A percentile compares a stretch with the other conserved stretches of the same genome.
These are phyloP conservation scores for Sakesphorus luctuosus DNA, from an alignment of 2,113 vertebrate species.

Conservation along the genomic window DNA sequence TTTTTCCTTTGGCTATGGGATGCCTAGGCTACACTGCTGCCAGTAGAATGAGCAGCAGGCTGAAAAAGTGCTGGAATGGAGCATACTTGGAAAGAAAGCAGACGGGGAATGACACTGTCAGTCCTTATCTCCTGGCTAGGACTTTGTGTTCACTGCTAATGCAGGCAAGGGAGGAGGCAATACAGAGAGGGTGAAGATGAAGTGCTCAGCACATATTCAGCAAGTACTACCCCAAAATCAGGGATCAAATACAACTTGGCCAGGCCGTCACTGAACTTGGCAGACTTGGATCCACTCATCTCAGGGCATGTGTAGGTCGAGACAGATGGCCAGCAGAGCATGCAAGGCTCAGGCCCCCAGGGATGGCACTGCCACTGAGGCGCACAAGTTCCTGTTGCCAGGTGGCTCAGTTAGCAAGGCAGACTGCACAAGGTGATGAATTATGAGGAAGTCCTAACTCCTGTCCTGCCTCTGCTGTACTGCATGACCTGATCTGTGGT, in stretches of 20 bases:
- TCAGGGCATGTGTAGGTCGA: neutral
- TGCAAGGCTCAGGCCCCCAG: neutral
- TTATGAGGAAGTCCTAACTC: neutral
- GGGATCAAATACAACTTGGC: neutral
- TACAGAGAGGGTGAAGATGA: neutral
- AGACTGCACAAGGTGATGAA: neutral
- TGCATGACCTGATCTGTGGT: neutral
- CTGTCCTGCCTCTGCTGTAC: neutral
- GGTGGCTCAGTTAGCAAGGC: neutral
- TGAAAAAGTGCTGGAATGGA: neutral
- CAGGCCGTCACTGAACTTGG: neutral
- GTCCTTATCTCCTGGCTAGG: neutral
- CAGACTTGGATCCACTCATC: neutral
- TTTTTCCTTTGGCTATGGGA: neutral
- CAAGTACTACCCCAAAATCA: neutral
- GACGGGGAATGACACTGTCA: neutral
- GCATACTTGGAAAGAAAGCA: neutral
- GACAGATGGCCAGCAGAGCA: neutral
- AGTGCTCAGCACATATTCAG: neutral
- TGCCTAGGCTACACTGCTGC: neutral
- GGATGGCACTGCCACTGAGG: neutral
- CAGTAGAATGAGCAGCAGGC: neutral
- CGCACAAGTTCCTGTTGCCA: neutral
- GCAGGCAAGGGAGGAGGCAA: neutral
- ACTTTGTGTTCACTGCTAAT: neutral